phyloP scores from a whole-genome alignment of 2,888 invertebrate species.

The Erebia ligea region DNA sequence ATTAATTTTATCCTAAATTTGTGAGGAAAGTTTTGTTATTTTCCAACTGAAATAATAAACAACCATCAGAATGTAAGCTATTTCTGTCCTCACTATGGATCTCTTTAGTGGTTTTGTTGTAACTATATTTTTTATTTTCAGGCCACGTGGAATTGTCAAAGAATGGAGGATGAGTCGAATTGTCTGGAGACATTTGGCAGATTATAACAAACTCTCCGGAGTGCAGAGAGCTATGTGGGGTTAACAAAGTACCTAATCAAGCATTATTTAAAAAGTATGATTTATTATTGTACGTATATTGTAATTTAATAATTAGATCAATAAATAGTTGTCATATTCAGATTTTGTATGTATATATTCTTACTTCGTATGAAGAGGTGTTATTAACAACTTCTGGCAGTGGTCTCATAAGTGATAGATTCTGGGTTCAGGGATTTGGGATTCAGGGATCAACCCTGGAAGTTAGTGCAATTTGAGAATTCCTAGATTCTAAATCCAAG shows the following conservation, averaged over 20 bases:
- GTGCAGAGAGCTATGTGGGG: constrained; percentile 98
- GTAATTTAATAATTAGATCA: not conserved
- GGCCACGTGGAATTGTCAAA: constrained; percentile 90
- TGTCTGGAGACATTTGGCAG: constrained; percentile 94
- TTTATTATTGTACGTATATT: not conserved
- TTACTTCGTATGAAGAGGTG: too few relatives aligned
- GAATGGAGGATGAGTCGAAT: constrained; percentile 95
- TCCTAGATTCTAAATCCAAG: too few relatives aligned
- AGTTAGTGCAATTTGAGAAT: too few relatives aligned
- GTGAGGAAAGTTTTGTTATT: too few relatives aligned
- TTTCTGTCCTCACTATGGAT: not conserved
- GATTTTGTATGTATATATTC: not conserved
- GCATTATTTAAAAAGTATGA: not conserved
- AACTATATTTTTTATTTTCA: constrained; percentile 48
- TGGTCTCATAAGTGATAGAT: too few relatives aligned
- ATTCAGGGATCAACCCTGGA: too few relatives aligned
- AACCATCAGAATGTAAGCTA: not conserved
- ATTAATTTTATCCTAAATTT: too few relatives aligned
- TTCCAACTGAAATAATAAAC: not conserved
- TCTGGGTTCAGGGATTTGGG: too few relatives aligned
- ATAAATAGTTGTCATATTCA: not conserved
- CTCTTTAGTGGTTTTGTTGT: not conserved
- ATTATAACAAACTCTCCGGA: constrained; percentile 96
- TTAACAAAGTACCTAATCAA: constrained; percentile 44
- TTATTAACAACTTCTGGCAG: too few relatives aligned